Evolutionary conservation across 2,888 invertebrate genomes (phyloP).

Genomic region (Furcula furcula): DNA sequence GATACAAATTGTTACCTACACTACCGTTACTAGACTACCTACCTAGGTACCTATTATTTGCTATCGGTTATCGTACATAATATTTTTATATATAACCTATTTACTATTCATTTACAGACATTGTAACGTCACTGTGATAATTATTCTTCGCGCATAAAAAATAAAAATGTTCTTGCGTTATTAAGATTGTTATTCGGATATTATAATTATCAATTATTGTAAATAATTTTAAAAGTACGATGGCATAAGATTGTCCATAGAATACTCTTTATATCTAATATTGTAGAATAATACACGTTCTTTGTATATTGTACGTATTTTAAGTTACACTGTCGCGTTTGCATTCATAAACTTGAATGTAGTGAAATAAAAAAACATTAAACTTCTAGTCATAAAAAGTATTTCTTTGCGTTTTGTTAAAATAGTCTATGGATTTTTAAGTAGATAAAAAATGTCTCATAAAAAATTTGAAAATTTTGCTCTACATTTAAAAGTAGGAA

Average conservation of each 20-base stretch:
- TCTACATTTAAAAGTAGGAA: too few species aligned
- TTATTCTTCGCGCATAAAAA: constrained; percentile 33
- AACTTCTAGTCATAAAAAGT: too few species aligned
- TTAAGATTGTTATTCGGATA: constrained; percentile 32
- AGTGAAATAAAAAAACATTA: too few species aligned
- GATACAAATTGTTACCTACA: constrained; percentile 20
- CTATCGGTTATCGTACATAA: constrained; percentile 36
- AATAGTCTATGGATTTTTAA: too few species aligned
- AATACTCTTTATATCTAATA: constrained; percentile 41
- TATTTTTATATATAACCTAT: constrained; percentile 38
- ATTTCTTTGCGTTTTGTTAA: too few species aligned
- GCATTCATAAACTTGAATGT: neutral
- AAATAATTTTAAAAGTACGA: constrained; percentile 53
- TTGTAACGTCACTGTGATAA: constrained; percentile 72
- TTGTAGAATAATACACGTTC: constrained; percentile 36
- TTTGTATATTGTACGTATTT: constrained; percentile 18
- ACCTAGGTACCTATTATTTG: constrained; percentile 37
- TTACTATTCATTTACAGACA: constrained; percentile 40
- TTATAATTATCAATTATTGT: constrained; percentile 43
- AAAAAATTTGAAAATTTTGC: too few species aligned
- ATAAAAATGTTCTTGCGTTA: constrained; percentile 20
- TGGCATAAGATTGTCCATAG: constrained; percentile 60
- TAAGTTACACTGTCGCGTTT: too few species aligned
- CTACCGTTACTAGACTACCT: constrained; percentile 32
- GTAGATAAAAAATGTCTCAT: too few species aligned